These are phyloP conservation scores for Mesorhabditis sp. DNA, from an alignment of 2,888 invertebrate species.

Conservation along the genomic window DNA sequence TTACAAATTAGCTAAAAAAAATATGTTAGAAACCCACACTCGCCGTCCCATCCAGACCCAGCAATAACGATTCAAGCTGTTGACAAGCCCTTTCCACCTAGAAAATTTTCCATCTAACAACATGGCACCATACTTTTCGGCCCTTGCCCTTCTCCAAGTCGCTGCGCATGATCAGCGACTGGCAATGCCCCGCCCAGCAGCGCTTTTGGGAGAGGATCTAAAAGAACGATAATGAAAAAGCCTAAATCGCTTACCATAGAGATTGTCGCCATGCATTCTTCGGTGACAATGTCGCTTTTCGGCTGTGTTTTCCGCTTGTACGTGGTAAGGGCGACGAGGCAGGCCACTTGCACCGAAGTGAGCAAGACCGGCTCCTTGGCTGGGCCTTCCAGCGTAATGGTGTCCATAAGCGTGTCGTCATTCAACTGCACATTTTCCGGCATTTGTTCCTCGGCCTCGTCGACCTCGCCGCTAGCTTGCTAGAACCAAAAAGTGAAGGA, in stretches of 20 bases:
- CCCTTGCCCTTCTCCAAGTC: constrained; percentile 74
- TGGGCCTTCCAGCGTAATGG: too few species aligned
- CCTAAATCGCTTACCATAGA: too few species aligned
- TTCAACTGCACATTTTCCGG: constrained; percentile 70
- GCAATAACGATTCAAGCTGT: constrained; percentile 45
- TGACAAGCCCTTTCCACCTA: constrained; percentile 73
- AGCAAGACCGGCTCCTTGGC: too few species aligned
- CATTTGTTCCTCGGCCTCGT: constrained; percentile 31
- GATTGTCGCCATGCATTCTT: too few species aligned
- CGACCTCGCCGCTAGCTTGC: background rate
- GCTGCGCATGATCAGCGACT: constrained; percentile 74
- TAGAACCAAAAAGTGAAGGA: too few species aligned
- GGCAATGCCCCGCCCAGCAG: constrained; percentile 75
- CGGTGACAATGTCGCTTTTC: too few species aligned
- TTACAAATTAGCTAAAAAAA: background rate
- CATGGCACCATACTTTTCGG: constrained; percentile 64
- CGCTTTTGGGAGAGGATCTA: constrained; percentile 68
- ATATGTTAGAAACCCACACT: constrained; percentile 15
- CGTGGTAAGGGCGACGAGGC: too few species aligned
- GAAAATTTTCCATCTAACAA: background rate
- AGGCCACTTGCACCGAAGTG: too few species aligned
- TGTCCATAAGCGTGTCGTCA: constrained; percentile 80
- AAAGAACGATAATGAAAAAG: constrained; percentile 10
- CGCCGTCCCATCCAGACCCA: constrained; percentile 39
- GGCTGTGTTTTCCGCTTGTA: too few species aligned